Evolutionary conservation across 2,113 vertebrate species (phyloP), one percentile per base, ranked within the genome.

Genomic region (Ceuthmochares aereus): DNA sequence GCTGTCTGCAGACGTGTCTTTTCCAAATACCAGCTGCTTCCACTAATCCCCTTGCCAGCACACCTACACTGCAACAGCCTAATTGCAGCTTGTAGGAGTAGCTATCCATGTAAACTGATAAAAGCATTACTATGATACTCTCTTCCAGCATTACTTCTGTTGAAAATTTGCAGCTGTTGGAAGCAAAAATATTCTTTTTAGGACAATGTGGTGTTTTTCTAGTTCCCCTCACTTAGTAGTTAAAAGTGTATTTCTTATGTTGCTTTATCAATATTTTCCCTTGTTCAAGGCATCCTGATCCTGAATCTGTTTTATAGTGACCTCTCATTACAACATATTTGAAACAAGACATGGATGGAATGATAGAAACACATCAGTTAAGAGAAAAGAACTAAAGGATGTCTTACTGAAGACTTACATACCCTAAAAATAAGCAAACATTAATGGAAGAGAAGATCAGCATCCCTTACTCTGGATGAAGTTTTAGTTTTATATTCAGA

Each of bases 261-360:
- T 96, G 95, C 76, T 94, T 87, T 56, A 94, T 86, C 90, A 96
- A 74, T 95, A 92, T 95, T 97, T 94, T 87, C 80, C 80, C 94
- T 92, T 94, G 36, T 84, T 92, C 32, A 27, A 87, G 83, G 63
- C 79, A 76, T 80, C 75, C 85, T 96, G 94, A 95, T 72, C 82
- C 66, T 21, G 63, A 63, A 62, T 91, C 84, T 85, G 67, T 79
- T 95, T 93, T 69, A 37, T 49, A 66, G 60, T 1, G 34, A 93
- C 91, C 87, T 81, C 77, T 84, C 49, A 72, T 90, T 92, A 56
- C 78, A 84, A 20, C 14, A 1, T n/a, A 54, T 76, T 58, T 54
- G 79, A 87, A 88, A 86, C 25, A 75, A 79, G 54, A 27, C 5
- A 3, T 69, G 83, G 63, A 49, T 69, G 60, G 73, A 60, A 69